Percentiles rank a stretch among this genome's conserved stretches.
phyloP scores from a whole-genome alignment of 2,888 invertebrate species.

The Limnephilus auricula region DNA sequence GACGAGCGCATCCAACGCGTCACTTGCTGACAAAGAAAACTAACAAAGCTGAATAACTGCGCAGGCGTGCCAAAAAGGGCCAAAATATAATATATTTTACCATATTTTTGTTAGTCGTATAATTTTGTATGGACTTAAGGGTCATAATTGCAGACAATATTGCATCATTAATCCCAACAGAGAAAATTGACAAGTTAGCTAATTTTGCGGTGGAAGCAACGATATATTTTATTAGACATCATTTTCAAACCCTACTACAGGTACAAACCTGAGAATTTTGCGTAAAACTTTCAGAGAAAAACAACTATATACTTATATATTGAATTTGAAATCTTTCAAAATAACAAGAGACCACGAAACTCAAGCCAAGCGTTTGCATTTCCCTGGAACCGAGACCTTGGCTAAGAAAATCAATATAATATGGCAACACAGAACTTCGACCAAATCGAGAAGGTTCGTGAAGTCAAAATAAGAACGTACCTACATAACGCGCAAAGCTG shows the following conservation, averaged over 20 bases:
- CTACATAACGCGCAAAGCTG: background rate
- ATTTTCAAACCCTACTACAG: background rate
- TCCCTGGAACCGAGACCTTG: constrained; percentile 27
- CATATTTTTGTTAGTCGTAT: no score
- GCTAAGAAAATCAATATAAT: constrained; percentile 43
- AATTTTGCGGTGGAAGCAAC: no score
- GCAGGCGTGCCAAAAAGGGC: constrained; percentile 27
- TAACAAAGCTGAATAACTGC: constrained; percentile 40
- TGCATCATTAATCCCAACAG: no score
- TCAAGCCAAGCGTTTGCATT: background rate
- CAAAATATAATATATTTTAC: no score
- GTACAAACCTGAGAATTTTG: background rate
- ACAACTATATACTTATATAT: background rate
- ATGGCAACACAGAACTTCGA: constrained; percentile 36
- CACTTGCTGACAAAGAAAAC: constrained; percentile 52
- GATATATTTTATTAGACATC: no score
- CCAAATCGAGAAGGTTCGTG: background rate
- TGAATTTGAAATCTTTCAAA: background rate
- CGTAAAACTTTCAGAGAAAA: no score
- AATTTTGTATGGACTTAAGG: no score
- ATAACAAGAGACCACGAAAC: background rate
- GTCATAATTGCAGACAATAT: no score
- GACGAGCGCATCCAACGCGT: constrained; percentile 19
- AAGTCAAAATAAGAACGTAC: constrained; percentile 25
- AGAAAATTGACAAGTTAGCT: no score